Evolutionary conservation across 2,888 invertebrate species (phyloP), one percentile per base, ranked within the genome.

Genomic region (Rhimphoctona megacephalus): DNA sequence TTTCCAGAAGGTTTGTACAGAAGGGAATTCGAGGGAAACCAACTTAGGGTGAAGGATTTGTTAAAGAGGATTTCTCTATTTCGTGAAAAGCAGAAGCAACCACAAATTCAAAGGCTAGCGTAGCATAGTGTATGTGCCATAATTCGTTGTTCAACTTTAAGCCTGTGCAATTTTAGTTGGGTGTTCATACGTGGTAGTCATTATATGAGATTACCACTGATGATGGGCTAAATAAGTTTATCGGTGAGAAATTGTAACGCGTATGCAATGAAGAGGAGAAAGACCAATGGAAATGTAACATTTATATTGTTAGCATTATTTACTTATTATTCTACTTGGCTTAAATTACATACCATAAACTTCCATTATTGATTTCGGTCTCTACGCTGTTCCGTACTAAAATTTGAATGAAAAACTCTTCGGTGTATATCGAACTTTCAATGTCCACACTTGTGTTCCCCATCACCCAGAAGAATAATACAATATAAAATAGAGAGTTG

Each of bases 11-110:
- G 61, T 69, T 57, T 72, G 39, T 22, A 33, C 25, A 39, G n/a
- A 54, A 43, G 66, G 54, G 33, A 49, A 74, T 30, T 46, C 25
- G 69, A 61, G 33, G 43, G 46, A 25, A 70, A 69, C 49, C 6
- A 49, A 43, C 43, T 33, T 25, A 73, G 46, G 57, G 30, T n/a
- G 22, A n/a, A 17, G 76, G 54, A 57, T 70, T 52, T 66, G 66
- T 17, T 39, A 78, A 73, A 79, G 74, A 74, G 74, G 76, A 79
- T 85, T 85, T 82, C 85, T 85, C 82, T 76, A 82, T 85, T 79
- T 80, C 43, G 69, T 70, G 79, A 64, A 85, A 79, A 79, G 82
- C 79, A 69, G 25, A 76, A 74, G 52, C 25, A 70, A n/a, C 22
- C 49, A 52, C 43, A 69, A 74, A 49, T 61, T 43, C 78, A 30